Percentiles rank a stretch among this genome's conserved stretches.
Evolutionary conservation across 2,113 vertebrate species (phyloP).

Genomic region (Hydrochoerus hydrochaeris): DNA sequence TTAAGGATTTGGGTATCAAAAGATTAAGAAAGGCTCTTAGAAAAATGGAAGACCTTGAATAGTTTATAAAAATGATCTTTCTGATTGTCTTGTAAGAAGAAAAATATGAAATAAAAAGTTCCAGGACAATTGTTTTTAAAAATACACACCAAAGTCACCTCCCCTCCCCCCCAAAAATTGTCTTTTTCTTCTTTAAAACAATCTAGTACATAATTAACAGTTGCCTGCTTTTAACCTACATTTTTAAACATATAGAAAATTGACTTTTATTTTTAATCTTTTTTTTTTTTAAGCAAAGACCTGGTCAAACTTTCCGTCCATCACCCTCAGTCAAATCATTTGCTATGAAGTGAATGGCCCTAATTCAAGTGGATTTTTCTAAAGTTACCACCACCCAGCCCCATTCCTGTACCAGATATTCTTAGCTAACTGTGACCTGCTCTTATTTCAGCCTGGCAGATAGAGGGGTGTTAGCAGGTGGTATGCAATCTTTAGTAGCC

Average conservation of each 20-base stretch:
- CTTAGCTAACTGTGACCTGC: background rate
- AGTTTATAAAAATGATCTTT: conserved; percentile 41
- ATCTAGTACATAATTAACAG: background rate
- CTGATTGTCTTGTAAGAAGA: background rate
- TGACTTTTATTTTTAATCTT: background rate
- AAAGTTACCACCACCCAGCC: background rate
- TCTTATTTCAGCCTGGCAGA: conserved; percentile 8
- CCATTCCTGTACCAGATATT: background rate
- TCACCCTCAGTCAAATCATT: background rate
- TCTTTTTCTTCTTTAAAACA: background rate
- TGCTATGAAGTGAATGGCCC: background rate
- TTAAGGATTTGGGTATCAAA: background rate
- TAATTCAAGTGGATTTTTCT: background rate
- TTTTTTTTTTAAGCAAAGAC: background rate
- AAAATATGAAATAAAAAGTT: background rate
- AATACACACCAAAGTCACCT: background rate
- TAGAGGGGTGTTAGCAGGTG: background rate
- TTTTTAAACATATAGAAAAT: conserved; percentile 3
- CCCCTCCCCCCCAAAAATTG: background rate
- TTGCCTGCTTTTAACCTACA: conserved; percentile 13
- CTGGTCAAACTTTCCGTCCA: background rate
- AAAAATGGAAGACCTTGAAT: background rate
- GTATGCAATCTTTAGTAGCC: background rate
- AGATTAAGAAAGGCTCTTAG: background rate
- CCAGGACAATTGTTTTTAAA: background rate